A percentile compares a stretch with the other conserved stretches of the same genome.
Evolutionary conservation across 2,797 vertebrate species (phyloP).

Genomic region (Cygnus olor): DNA sequence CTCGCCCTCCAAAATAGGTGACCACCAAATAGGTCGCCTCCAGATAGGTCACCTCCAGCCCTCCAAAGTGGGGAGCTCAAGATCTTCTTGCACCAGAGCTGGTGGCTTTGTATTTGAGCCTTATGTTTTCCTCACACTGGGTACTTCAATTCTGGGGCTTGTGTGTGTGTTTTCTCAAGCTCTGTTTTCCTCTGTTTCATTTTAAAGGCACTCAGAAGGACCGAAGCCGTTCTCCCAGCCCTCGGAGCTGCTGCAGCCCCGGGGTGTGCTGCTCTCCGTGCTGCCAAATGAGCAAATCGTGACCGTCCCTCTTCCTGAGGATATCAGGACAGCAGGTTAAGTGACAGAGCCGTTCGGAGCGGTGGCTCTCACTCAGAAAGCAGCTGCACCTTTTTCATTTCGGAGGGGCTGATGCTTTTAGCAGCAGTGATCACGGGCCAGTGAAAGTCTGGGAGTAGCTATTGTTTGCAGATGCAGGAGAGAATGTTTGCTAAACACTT

Average conservation of each 20-base stretch:
- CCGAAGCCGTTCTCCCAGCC: neutral
- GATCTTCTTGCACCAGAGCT: neutral
- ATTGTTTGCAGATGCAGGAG: constrained; percentile 56
- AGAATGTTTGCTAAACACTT: constrained; percentile 58
- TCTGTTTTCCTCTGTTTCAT: neutral
- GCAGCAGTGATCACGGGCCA: neutral
- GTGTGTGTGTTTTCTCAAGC: neutral
- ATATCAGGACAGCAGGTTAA: neutral
- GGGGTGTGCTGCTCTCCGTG: neutral
- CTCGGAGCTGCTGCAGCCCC: neutral
- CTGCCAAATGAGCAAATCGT: neutral
- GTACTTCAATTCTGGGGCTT: neutral
- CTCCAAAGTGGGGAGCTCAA: neutral
- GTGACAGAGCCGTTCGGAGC: neutral
- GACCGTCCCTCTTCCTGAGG: neutral
- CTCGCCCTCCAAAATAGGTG: too few species aligned
- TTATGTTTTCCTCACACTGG: neutral
- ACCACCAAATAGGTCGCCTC: too few species aligned
- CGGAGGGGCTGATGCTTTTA: rapidly evolving
- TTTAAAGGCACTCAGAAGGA: neutral
- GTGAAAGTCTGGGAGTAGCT: constrained; percentile 64
- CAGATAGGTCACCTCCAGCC: neutral
- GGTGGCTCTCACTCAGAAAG: neutral
- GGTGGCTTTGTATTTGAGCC: too few species aligned
- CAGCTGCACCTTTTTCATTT: neutral